Evolutionary conservation across 2,888 invertebrate species (phyloP).

Genomic region (Hemistola chrysoprasaria): DNA sequence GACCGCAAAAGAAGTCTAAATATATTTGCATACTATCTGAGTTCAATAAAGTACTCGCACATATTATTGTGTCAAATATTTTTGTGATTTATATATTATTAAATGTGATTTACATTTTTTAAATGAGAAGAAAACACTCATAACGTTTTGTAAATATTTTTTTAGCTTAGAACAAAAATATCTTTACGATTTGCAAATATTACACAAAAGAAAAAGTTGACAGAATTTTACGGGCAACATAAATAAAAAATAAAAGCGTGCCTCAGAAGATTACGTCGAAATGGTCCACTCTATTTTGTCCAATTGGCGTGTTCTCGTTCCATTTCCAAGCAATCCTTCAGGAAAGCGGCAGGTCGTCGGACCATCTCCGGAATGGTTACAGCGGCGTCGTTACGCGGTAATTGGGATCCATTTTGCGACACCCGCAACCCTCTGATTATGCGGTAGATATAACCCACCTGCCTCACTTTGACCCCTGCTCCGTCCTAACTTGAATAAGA

Average conservation of each 20-base stretch:
- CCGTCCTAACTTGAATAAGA: conserved; percentile 22
- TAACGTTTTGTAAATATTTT: no score
- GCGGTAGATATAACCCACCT: conserved; percentile 32
- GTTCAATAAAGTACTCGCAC: no score
- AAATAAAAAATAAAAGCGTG: conserved; percentile 16
- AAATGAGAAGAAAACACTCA: no score
- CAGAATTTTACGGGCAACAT: conserved; percentile 14
- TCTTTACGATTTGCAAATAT: conserved; percentile 11
- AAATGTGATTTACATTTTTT: no score
- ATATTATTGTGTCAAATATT: no score
- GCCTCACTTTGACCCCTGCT: conserved; percentile 19
- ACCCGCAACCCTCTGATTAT: conserved; percentile 34
- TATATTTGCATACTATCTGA: no score
- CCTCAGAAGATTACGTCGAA: conserved; percentile 22
- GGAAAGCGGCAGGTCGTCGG: conserved; percentile 27
- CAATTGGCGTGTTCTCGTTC: conserved; percentile 27
- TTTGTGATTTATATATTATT: no score
- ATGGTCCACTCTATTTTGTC: conserved; percentile 24
- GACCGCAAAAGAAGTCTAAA: no score
- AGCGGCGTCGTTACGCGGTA: conserved; percentile 32
- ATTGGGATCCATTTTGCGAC: conserved; percentile 35
- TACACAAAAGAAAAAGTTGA: conserved; percentile 14
- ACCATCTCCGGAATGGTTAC: conserved; percentile 35
- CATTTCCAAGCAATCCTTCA: conserved; percentile 30
- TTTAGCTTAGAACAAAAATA: conserved; percentile 4